Evolutionary conservation across 1,140 invertebrate species (phyloP).

Genomic region (Geopemphigus sp.): DNA sequence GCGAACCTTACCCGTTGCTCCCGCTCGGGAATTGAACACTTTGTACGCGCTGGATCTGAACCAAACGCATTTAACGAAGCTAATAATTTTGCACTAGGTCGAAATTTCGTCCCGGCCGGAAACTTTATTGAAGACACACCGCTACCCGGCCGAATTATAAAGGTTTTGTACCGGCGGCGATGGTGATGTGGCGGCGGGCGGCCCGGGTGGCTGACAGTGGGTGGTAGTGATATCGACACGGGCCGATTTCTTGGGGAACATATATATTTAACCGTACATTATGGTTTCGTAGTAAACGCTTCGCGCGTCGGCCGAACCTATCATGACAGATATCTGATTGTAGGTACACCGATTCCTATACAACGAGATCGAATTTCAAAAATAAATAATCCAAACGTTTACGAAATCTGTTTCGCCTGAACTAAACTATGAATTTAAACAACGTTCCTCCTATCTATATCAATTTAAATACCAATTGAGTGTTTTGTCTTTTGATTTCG

Average conservation of each 20-base stretch:
- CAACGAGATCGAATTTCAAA: conserved; percentile 1
- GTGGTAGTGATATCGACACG: not conserved
- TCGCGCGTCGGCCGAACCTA: not conserved
- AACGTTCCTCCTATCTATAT: no score
- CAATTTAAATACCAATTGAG: no score
- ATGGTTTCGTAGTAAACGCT: conserved; percentile 24
- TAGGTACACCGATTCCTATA: not conserved
- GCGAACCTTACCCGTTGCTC: conserved; percentile 4
- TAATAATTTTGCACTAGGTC: conserved; percentile 38
- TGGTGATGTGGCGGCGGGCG: not conserved
- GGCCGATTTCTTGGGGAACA: conserved; percentile 8
- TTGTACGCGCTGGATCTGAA: conserved; percentile 34
- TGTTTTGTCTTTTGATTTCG: no score
- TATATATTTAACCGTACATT: not conserved
- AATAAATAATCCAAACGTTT: not conserved
- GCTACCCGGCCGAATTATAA: conserved; percentile 5
- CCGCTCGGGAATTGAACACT: conserved; percentile 42
- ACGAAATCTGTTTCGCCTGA: not conserved
- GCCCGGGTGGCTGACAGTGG: not conserved
- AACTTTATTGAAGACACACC: conserved; percentile 33
- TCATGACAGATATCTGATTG: not conserved
- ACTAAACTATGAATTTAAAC: no score
- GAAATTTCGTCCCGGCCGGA: conserved; percentile 37
- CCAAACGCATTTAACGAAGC: conserved; percentile 42
- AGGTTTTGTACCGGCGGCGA: not conserved